Evolutionary conservation across 2,797 vertebrate species (phyloP).

Genomic region (Megalops cyprinoides): DNA sequence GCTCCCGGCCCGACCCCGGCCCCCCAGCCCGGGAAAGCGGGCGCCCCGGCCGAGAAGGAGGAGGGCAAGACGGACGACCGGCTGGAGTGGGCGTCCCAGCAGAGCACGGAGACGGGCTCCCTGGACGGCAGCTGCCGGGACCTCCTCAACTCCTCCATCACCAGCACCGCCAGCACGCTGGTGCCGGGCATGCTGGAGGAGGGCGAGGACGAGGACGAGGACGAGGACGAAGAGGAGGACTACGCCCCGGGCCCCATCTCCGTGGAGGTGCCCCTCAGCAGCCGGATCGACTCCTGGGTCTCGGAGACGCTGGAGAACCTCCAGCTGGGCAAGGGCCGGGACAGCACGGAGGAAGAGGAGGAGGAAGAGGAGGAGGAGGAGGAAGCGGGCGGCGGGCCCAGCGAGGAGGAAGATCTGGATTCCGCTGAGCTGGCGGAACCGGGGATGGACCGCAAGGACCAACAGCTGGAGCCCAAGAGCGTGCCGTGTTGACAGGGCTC

Average conservation of each 20-base stretch:
- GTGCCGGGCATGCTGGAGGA: constrained; percentile 97
- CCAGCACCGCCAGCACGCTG: constrained; percentile 94
- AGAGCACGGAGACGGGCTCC: constrained; percentile 95
- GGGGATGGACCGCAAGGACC: constrained; percentile 68
- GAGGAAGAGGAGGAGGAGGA: constrained; percentile 79
- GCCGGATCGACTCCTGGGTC: constrained; percentile 97
- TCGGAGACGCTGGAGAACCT: constrained; percentile 95
- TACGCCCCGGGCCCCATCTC: constrained; percentile 89
- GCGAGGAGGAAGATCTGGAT: constrained; percentile 85
- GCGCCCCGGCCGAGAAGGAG: constrained; percentile 71
- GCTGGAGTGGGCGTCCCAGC: constrained; percentile 94
- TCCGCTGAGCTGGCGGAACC: constrained; percentile 73
- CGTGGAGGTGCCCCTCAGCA: constrained; percentile 89
- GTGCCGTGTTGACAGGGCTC: constrained; percentile 55
- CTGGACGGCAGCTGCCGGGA: constrained; percentile 95
- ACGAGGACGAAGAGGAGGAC: constrained; percentile 87
- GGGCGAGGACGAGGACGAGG: constrained; percentile 91
- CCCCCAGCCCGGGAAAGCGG: constrained; percentile 62
- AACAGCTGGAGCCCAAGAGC: constrained; percentile 62
- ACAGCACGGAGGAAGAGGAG: constrained; percentile 86
- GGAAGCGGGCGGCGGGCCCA: constrained; percentile 75
- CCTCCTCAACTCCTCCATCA: constrained; percentile 93
- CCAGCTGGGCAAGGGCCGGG: constrained; percentile 88
- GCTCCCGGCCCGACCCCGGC: constrained; percentile 51
- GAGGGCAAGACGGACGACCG: constrained; percentile 88